These are phyloP conservation scores for Danio albolineatus DNA, from an alignment of 2,797 vertebrate species.

Conservation along the genomic window DNA sequence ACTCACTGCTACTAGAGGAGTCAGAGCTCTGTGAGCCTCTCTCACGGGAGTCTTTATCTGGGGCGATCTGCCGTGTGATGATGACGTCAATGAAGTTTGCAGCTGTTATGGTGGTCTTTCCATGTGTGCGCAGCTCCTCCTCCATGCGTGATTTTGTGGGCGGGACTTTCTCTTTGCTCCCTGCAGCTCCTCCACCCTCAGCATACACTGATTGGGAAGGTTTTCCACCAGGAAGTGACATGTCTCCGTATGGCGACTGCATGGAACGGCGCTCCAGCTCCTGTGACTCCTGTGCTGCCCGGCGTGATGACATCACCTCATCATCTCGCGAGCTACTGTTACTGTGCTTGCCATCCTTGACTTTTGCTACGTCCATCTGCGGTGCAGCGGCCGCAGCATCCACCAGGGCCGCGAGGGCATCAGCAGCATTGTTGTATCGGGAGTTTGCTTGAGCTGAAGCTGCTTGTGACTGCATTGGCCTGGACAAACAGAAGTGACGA, in stretches of 20 bases:
- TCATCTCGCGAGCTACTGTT: slow-evolving; percentile 79
- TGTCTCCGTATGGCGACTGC: slow-evolving; percentile 86
- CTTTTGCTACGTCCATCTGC: slow-evolving; percentile 93
- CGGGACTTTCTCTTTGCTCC: slow-evolving; percentile 89
- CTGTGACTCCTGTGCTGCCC: slow-evolving; percentile 82
- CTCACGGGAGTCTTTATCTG: slow-evolving; percentile 95
- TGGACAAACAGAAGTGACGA: slow-evolving; percentile 60
- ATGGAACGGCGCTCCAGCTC: slow-evolving; percentile 88
- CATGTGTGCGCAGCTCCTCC: slow-evolving; percentile 94
- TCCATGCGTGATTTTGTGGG: slow-evolving; percentile 96
- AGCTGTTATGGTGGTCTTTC: slow-evolving; percentile 98
- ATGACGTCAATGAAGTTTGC: slow-evolving; percentile 99
- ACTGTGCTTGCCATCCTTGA: slow-evolving; percentile 91
- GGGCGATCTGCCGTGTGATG: slow-evolving; percentile 97
- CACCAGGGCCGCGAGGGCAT: slow-evolving; percentile 94
- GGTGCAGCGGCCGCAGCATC: slow-evolving; percentile 93
- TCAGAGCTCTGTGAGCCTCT: slow-evolving; percentile 95
- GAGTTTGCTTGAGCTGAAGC: slow-evolving; percentile 83
- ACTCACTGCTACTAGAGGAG: slow-evolving; percentile 96
- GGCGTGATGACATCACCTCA: slow-evolving; percentile 82
- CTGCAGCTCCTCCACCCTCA: slow-evolving; percentile 78
- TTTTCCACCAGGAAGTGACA: slow-evolving; percentile 88
- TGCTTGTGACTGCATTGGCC: slow-evolving; percentile 83
- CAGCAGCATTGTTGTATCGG: slow-evolving; percentile 93
- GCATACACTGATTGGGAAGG: slow-evolving; percentile 83